Percentiles rank a stretch among this genome's conserved stretches.
Conservation (phyloP, 2,797 vertebrate species). For the Hydrolagus colliei region DNA sequence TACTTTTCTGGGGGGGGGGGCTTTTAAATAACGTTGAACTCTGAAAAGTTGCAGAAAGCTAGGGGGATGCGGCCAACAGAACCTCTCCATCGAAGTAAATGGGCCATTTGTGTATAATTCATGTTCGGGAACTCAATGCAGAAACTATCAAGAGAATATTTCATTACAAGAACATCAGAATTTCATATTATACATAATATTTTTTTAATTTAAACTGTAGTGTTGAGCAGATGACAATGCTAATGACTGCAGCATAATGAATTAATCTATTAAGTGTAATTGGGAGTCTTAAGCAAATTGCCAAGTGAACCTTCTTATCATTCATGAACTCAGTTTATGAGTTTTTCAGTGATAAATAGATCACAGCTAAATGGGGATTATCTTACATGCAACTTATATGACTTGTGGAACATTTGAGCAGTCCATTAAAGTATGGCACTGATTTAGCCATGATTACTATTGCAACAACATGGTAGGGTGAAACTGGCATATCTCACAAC, state of each 20-base stretch:
- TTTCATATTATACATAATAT: constrained; percentile 13
- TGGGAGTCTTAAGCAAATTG: background rate
- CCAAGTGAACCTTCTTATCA: background rate
- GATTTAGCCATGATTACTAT: no score
- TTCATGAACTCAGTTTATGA: background rate
- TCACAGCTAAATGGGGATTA: background rate
- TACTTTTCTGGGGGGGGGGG: constrained; percentile 32
- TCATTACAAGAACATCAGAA: background rate
- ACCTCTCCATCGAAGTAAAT: background rate
- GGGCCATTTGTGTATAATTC: background rate
- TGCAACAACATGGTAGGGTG: no score
- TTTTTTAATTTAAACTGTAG: constrained; percentile 14
- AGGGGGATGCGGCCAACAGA: constrained; percentile 24
- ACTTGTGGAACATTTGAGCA: background rate
- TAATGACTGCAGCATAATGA: background rate
- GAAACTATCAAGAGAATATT: constrained; percentile 2
- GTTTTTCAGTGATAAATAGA: constrained; percentile 4
- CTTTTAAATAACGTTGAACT: constrained; percentile 44
- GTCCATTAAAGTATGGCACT: no score
- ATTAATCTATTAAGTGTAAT: background rate
- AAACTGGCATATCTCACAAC: no score
- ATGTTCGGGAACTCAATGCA: background rate
- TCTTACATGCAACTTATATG: background rate
- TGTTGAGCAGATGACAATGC: constrained; percentile 1
- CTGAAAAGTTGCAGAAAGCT: constrained; percentile 38